Evolutionary conservation across 1,140 invertebrate genomes (phyloP), one percentile per base, ranked within the genome.

Genomic region (Coenobita brevimanus): DNA sequence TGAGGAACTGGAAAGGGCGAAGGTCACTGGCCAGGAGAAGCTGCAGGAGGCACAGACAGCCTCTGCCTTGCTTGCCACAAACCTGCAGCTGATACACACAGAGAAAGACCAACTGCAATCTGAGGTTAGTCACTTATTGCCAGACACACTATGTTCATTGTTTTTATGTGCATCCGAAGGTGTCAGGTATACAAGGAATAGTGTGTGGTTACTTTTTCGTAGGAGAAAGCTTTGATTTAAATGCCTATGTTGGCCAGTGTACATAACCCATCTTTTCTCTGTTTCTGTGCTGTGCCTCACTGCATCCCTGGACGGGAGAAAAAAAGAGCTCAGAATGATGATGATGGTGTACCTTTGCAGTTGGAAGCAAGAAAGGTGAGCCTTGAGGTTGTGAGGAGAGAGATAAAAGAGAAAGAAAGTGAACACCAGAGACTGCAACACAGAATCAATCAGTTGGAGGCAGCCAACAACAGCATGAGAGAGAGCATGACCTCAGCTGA

Each of bases 21-120:
- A 73, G n/a, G n/a, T 46, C n/a, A 27, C 27, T 27, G n/a, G 21
- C 6, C 27, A 78, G n/a, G 85, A 80, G 67, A 62, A 80, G 46
- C 46, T 80, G 15, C 41, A 57, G 33, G 38, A 81, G 36, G 21
- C 17, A 10, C 64, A 60, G 3, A 30, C 50, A 10, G 3, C 36
- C 10, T 71, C 43, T 80, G 41, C 1, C 30, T 38, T 33, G 15
- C 67, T 87, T 21, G 41, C 64, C 24, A 46, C 43, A 8, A 71
- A 50, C n/a, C 27, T 87, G 1, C 41, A 71, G 8, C 36, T 69
- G 41, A 67, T 71, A 24, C 50, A 71, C n/a, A 33, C 24, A 6
- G 15, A 71, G 64, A 82, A 82, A 38, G 80, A 82, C 2, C 73
- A 46, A 30, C 21, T 76, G 21, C 38, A 24, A n/a, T 24, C 41